phyloP scores from a whole-genome alignment of 2,113 vertebrate species.

The Corythornis cristatus region DNA sequence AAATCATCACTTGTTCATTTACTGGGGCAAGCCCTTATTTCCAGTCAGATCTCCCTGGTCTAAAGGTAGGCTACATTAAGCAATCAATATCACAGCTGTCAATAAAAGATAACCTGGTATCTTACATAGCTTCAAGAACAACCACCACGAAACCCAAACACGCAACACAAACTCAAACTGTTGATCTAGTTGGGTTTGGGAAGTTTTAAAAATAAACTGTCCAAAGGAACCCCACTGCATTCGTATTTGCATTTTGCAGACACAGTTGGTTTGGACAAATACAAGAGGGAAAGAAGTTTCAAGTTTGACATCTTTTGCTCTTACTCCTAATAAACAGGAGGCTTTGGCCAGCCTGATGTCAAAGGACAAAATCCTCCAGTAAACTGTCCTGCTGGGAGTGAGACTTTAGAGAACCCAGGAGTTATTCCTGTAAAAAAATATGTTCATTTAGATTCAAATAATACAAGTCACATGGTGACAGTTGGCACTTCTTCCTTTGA shows the following conservation, averaged over 20 bases:
- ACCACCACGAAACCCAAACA: constrained; percentile 18
- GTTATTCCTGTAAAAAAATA: neutral
- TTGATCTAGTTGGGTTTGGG: neutral
- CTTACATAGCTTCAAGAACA: neutral
- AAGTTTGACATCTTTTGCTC: neutral
- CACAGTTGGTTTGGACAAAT: neutral
- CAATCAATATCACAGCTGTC: neutral
- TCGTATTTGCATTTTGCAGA: neutral
- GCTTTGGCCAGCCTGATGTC: neutral
- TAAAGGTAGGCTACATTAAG: neutral
- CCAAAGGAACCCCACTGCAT: neutral
- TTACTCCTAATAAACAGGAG: neutral
- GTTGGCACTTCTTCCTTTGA: neutral
- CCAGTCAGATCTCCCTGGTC: neutral
- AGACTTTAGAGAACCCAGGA: neutral
- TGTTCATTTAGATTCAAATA: neutral
- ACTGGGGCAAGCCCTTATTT: neutral
- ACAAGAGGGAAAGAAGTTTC: neutral
- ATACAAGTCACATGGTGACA: neutral
- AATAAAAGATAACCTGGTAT: neutral
- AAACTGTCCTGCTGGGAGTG: neutral
- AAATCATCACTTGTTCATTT: neutral
- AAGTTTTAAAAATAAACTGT: neutral
- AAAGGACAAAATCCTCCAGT: neutral
- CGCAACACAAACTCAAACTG: neutral